Evolutionary conservation across 92 coral and sea anemone species (phyloP).

Genomic region (Micromussa lordhowensis): DNA sequence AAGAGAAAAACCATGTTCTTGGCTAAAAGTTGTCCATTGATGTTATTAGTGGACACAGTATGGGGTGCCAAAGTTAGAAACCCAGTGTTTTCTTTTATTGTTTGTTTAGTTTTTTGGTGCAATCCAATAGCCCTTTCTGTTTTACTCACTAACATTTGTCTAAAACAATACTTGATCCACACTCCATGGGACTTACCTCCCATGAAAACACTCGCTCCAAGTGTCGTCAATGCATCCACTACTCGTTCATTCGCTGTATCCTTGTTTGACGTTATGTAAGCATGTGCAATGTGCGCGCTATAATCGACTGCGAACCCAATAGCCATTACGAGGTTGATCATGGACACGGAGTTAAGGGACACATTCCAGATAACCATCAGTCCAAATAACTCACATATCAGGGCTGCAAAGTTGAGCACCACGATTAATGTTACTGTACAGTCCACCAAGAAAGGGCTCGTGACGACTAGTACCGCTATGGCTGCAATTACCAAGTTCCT

Average conservation of each 20-base stretch:
- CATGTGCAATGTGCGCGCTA: slow-evolving; percentile 96
- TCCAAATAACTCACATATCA: slow-evolving; percentile 88
- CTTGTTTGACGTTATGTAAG: slow-evolving; percentile 73
- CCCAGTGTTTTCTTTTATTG: no score
- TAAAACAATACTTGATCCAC: background rate
- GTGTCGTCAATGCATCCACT: slow-evolving; percentile 80
- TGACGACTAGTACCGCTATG: slow-evolving; percentile 69
- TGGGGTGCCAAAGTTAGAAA: no score
- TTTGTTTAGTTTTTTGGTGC: no score
- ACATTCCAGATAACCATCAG: slow-evolving; percentile 90
- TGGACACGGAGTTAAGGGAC: slow-evolving; percentile 83
- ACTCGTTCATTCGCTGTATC: slow-evolving; percentile 79
- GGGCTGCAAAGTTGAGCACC: slow-evolving; percentile 75
- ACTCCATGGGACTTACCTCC: slow-evolving; percentile 68
- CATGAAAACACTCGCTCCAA: slow-evolving; percentile 93
- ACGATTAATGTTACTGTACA: slow-evolving; percentile 67
- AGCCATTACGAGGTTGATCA: slow-evolving; percentile 96
- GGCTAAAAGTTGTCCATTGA: background rate
- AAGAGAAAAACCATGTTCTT: no score
- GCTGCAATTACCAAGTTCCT: slow-evolving; percentile 81
- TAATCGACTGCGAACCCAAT: slow-evolving; percentile 94
- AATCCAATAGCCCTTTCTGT: no score
- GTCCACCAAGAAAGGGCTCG: slow-evolving; percentile 76
- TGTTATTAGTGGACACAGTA: background rate
- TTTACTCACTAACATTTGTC: no score